Evolutionary conservation across 2,888 invertebrate genomes (phyloP), one percentile per base, ranked within the genome.

Genomic region (Torymus tubicola): DNA sequence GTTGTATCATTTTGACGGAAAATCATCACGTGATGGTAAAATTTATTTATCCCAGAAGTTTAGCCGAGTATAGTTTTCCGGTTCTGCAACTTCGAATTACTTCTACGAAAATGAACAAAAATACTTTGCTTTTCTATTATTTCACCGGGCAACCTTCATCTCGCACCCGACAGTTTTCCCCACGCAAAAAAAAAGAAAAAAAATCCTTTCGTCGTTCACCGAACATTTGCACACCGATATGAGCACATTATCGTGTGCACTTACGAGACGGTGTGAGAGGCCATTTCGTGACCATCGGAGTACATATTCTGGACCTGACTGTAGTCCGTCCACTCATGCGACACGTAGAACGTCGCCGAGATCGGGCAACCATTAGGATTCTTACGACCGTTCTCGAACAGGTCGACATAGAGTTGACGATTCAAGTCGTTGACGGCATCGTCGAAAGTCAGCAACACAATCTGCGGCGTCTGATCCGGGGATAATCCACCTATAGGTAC

Each of bases 251-350:
- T 42, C 42, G 42, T 42, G 42, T 42, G 18, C 57, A 96, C 97
- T 96, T 96, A 97, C 96, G 97, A 97, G 90, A 99, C 96, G 86
- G 99, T 98, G 92, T 99, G 99, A 84, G 98, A 98, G 84, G 98
- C 99, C 92, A 99, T 96, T 93, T 99, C 99, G 91, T 99, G 98
- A 89, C 99, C 99, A 89, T 95, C 94, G 85, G 97, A 93, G 92
- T 98, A 98, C 84, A 99, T 93, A 92, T 98, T 97, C 92, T 98
- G 98, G 81, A 99, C 99, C 93, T 97, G 96, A 91, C 97, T 96
- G 93, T 99, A 99, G 92, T 99, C 98, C 78, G 99, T 99, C 98
- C 99, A 99, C 92, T 99, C 98, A 91, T 99, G 99, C 71, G 98
- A 98, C 83, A 99, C 97, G 92, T 99, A 99, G 93, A 99, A 98